These are phyloP conservation scores for Caenorhabditis brenneri DNA, from an alignment of 1,140 invertebrate species.

Conservation along the genomic window DNA sequence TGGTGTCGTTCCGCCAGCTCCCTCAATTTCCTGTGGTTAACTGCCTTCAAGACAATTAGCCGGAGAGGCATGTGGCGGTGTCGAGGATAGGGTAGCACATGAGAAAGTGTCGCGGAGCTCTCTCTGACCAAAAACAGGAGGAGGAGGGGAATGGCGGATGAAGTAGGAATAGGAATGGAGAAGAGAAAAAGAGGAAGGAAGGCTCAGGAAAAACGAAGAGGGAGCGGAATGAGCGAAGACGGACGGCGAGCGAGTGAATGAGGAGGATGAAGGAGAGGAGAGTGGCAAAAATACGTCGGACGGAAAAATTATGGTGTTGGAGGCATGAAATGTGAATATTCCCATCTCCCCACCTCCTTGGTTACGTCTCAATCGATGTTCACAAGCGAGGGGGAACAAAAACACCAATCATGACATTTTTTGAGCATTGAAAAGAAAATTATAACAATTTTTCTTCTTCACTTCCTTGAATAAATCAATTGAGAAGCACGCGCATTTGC, in stretches of 20 bases:
- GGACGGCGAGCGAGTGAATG: too few relatives aligned
- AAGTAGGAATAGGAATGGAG: background rate
- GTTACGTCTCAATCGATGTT: too few relatives aligned
- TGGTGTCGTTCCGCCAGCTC: background rate
- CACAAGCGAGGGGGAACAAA: too few relatives aligned
- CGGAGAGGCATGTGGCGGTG: background rate
- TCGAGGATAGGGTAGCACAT: background rate
- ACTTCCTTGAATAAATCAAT: too few relatives aligned
- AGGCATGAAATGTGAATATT: background rate
- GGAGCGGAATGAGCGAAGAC: background rate
- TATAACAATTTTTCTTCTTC: too few relatives aligned
- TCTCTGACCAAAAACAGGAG: background rate
- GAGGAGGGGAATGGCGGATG: background rate
- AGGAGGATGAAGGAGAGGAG: background rate
- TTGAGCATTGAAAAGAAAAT: too few relatives aligned
- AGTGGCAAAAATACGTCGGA: background rate
- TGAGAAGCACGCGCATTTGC: too few relatives aligned
- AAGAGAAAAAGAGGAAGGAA: background rate
- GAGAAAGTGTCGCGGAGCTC: background rate
- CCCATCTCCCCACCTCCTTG: background rate
- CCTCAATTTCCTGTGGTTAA: background rate
- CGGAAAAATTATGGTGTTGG: background rate
- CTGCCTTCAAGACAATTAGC: background rate
- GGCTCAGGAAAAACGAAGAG: background rate
- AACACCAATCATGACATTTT: too few relatives aligned